phyloP scores from a whole-genome alignment of 2,797 vertebrate species.

The Carcharodon carcharias region DNA sequence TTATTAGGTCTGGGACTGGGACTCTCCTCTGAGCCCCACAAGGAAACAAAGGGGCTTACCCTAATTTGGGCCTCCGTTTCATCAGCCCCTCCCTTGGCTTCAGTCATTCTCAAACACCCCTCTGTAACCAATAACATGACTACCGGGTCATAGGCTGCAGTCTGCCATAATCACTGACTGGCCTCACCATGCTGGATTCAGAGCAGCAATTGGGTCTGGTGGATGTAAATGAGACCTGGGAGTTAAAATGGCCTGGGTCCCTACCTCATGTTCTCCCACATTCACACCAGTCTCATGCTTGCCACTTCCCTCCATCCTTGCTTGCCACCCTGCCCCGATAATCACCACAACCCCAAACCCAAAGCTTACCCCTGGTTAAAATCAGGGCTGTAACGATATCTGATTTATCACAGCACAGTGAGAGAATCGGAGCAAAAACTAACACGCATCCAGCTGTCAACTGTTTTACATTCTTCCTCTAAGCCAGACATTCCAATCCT shows the following conservation, averaged over 20 bases:
- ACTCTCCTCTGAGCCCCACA: background rate
- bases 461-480: constrained; percentile 24
- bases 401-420: background rate
- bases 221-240: background rate
- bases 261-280: background rate
- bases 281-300: background rate
- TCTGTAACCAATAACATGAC: background rate
- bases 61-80: background rate
- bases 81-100: background rate
- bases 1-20: background rate
- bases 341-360: no score
- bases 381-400: background rate
- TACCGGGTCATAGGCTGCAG: background rate
- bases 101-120: background rate
- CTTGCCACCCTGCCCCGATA: no score
- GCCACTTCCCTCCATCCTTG: background rate
- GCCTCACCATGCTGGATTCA: background rate
- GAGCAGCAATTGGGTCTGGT: background rate
- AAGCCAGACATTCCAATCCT: constrained; percentile 34
- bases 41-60: background rate
- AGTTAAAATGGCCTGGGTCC: background rate
- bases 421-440: constrained; percentile 7
- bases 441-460: constrained; percentile 27
- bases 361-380: background rate
- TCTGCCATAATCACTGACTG: background rate